phyloP scores from a whole-genome alignment of 2,888 invertebrate species.

The Cantharis nigra region DNA sequence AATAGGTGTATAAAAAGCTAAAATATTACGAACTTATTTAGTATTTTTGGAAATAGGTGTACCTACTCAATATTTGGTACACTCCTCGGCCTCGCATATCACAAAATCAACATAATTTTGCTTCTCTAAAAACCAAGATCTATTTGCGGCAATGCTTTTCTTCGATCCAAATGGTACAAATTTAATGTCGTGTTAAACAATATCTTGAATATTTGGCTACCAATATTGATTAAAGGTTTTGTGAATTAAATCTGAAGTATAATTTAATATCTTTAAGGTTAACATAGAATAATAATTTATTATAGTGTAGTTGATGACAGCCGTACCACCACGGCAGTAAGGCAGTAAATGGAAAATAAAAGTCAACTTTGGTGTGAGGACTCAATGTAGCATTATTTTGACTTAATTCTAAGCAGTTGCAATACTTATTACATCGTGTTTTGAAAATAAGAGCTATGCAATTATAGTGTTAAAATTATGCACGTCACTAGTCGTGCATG shows the following conservation, averaged over 20 bases:
- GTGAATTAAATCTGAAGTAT: not conserved
- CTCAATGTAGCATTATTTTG: not conserved
- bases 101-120: no score
- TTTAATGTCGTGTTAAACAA: not conserved
- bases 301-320: not conserved
- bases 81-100: no score
- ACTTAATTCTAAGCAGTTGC: not conserved
- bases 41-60: no score
- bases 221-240: not conserved
- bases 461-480: slow-evolving; percentile 30
- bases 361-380: not conserved
- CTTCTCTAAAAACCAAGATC: no score
- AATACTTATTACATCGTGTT: not conserved
- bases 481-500: slow-evolving; percentile 33
- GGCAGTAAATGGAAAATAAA: not conserved
- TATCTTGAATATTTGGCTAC: not conserved
- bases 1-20: no score
- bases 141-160: not conserved
- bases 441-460: slow-evolving; percentile 14
- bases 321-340: not conserved
- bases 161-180: not conserved
- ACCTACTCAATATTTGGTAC: no score
- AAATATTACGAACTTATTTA: no score
- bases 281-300: not conserved
- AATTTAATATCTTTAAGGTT: not conserved